Conservation (phyloP, 2,888 invertebrate genomes). For the Onthophagus sagittarius region DNA sequence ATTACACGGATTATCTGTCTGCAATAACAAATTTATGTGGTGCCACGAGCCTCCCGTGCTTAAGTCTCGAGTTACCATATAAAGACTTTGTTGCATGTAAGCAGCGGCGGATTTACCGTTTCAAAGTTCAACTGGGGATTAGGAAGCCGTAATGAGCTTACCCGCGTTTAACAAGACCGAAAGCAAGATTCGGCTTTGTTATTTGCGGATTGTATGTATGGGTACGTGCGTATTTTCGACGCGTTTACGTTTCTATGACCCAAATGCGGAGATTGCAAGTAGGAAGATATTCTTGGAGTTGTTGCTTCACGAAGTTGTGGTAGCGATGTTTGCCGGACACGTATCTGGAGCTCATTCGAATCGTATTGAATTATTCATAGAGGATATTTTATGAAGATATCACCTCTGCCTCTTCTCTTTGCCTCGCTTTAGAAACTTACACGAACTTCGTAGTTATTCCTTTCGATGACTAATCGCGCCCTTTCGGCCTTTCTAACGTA, state of each 20-base stretch:
- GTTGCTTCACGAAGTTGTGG: not conserved
- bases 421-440: not conserved
- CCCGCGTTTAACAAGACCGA: not conserved
- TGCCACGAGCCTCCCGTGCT: not conserved
- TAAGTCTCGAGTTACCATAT: not conserved
- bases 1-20: not conserved
- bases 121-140: not conserved
- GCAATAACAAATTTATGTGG: not conserved
- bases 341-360: not conserved
- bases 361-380: not conserved
- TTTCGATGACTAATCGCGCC: not conserved
- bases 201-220: not conserved
- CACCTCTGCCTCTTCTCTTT: not conserved
- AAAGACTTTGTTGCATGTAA: not conserved
- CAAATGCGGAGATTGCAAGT: not conserved
- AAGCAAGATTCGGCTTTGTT: not conserved
- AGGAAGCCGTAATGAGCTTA: not conserved
- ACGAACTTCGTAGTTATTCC: not conserved
- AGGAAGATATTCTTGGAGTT: not conserved
- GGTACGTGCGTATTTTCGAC: not conserved
- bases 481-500: not conserved
- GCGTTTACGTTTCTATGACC: not conserved
- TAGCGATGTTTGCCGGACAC: not conserved
- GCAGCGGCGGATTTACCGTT: not conserved
- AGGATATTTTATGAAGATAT: not conserved